These are phyloP conservation scores for Lepeophtheirus nordmannii DNA, from an alignment of 2,888 invertebrate genomes.

Conservation along the genomic window DNA sequence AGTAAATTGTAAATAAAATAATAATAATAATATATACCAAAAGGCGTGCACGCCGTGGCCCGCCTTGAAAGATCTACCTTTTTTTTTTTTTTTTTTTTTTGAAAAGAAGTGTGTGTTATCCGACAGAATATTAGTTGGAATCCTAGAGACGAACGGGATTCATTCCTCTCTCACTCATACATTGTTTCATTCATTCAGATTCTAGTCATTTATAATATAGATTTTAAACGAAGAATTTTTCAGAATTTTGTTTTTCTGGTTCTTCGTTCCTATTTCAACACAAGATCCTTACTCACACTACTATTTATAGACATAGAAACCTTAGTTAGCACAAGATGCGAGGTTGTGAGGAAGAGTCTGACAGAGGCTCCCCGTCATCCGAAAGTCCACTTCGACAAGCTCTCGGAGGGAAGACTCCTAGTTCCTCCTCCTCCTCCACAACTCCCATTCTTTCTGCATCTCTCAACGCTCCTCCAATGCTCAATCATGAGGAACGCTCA, in stretches of 20 bases:
- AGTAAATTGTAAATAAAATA: background rate
- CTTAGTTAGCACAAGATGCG: background rate
- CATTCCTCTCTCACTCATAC: background rate
- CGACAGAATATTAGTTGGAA: background rate
- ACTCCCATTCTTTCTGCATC: conserved; percentile 20
- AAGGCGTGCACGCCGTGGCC: background rate
- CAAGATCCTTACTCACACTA: background rate
- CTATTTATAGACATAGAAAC: too few species aligned
- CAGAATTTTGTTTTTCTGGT: too few species aligned
- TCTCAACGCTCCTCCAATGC: conserved; percentile 16
- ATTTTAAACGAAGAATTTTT: too few species aligned
- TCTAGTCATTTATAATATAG: background rate
- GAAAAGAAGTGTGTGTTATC: background rate
- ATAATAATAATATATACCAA: too few species aligned
- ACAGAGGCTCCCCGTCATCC: background rate
- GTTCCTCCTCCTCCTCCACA: background rate
- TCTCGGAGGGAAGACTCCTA: background rate
- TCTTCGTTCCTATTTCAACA: background rate
- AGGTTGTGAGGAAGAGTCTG: conserved; percentile 1
- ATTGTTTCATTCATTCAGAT: background rate
- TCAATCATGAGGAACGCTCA: background rate
- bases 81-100: background rate
- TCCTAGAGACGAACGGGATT: background rate
- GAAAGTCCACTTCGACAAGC: conserved; percentile 14
- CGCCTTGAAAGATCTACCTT: conserved; percentile 3